Evolutionary conservation across 2,888 invertebrate species (phyloP).

Genomic region (Melieria picta): DNA sequence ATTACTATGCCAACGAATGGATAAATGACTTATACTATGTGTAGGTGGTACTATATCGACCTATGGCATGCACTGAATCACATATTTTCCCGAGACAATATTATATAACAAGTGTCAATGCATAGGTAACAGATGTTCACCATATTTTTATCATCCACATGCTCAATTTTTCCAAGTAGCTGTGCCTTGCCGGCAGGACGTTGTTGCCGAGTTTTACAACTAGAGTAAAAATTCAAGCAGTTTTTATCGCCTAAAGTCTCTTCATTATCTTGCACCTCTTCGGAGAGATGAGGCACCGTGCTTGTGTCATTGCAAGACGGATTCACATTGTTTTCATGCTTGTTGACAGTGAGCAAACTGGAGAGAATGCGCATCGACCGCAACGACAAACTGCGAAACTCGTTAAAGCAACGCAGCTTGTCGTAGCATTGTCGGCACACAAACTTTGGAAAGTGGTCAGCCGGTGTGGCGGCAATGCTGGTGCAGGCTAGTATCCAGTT

Average conservation of each 20-base stretch:
- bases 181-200: no score
- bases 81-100: no score
- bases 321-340: background rate
- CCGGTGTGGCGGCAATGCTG: conserved; percentile 28
- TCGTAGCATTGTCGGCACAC: conserved; percentile 53
- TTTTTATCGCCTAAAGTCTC: conserved; percentile 9
- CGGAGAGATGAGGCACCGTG: background rate
- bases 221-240: conserved; percentile 23
- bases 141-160: background rate
- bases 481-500: conserved; percentile 41
- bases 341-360: conserved; percentile 12
- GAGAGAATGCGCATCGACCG: conserved; percentile 48
- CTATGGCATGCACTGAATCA: no score
- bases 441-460: conserved; percentile 48
- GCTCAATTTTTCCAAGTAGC: background rate
- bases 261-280: background rate
- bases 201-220: no score
- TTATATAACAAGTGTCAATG: no score
- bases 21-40: no score
- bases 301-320: background rate
- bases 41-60: no score
- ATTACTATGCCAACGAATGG: no score
- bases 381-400: conserved; percentile 56
- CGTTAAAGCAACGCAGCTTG: conserved; percentile 51
- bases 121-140: background rate